Evolutionary conservation across 2,113 vertebrate genomes (phyloP).

Genomic region (Hemiprocne comata): DNA sequence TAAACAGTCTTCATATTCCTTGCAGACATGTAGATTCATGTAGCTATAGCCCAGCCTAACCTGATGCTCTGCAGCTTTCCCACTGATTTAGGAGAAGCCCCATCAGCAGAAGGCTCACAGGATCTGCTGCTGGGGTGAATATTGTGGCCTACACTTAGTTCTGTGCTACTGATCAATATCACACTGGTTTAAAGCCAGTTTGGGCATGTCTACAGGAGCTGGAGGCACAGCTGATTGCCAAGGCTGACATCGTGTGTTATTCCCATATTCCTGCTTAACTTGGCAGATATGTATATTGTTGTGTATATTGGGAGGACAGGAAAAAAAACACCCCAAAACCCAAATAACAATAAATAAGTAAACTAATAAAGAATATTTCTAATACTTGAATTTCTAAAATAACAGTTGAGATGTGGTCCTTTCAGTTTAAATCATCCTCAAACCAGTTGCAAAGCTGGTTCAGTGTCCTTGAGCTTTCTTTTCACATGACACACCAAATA

Average conservation of each 20-base stretch:
- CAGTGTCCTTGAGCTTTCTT: not conserved
- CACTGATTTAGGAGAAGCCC: not conserved
- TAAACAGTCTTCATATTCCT: not conserved
- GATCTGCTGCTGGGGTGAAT: not conserved
- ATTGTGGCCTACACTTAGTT: not conserved
- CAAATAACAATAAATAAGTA: not conserved
- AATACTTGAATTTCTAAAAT: not conserved
- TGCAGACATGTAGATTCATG: not conserved
- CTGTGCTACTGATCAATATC: fast-evolving
- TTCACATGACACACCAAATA: fast-evolving
- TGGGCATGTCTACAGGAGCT: not conserved
- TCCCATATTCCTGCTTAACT: not conserved
- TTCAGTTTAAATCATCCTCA: not conserved
- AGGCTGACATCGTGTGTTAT: not conserved
- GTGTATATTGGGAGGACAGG: not conserved
- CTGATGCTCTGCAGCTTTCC: not conserved
- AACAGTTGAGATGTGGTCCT: not conserved
- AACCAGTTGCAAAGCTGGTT: not conserved
- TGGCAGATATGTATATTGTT: not conserved
- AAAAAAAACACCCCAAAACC: not conserved
- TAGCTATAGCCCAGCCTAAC: not conserved
- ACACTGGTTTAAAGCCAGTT: not conserved
- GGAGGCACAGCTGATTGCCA: not conserved
- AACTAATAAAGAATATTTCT: not conserved
- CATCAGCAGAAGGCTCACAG: not conserved